Conservation (phyloP, 37 sponge, comb jelly and placozoan species). For the Oscarella lobularis region DNA sequence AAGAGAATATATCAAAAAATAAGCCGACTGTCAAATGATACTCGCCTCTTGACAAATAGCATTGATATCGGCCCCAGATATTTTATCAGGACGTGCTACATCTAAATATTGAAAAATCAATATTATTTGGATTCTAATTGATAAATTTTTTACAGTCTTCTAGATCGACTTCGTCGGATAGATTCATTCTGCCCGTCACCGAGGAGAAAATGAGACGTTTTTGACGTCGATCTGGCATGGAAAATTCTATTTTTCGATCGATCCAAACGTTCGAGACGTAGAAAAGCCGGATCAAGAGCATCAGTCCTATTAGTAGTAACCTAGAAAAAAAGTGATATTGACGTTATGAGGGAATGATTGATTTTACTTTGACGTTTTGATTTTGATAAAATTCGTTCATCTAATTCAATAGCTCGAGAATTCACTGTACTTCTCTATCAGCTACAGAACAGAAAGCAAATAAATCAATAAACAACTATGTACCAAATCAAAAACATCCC, state of each 20-base stretch:
- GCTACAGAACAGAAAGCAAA: slow-evolving; percentile 23
- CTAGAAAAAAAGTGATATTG: slow-evolving; percentile 24
- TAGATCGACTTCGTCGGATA: slow-evolving; percentile 97
- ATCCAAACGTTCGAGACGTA: slow-evolving; percentile 87
- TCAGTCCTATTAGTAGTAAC: slow-evolving; percentile 96
- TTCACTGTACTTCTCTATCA: slow-evolving; percentile 96
- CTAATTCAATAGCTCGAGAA: slow-evolving; percentile 90
- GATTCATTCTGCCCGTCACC: slow-evolving; percentile 89
- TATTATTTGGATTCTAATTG: too few species aligned
- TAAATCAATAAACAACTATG: background rate
- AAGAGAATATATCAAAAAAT: too few species aligned
- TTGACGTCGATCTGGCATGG: slow-evolving; percentile 91
- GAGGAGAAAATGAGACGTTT: slow-evolving; percentile 90
- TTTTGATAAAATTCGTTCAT: slow-evolving; percentile 97
- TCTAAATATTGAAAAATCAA: slow-evolving; percentile 17
- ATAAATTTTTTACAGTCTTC: slow-evolving; percentile 98
- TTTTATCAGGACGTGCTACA: slow-evolving; percentile 95
- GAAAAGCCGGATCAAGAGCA: slow-evolving; percentile 96
- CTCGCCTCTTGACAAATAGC: slow-evolving; percentile 99
- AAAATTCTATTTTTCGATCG: slow-evolving; percentile 98
- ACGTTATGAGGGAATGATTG: background rate
- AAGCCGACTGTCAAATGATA: too few species aligned
- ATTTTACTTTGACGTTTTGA: slow-evolving; percentile 80
- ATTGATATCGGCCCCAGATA: slow-evolving; percentile 95
- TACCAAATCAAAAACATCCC: too few species aligned